Evolutionary conservation across 2,113 vertebrate species (phyloP), one percentile per base, ranked within the genome.

Genomic region (Kryptolebias marmoratus): DNA sequence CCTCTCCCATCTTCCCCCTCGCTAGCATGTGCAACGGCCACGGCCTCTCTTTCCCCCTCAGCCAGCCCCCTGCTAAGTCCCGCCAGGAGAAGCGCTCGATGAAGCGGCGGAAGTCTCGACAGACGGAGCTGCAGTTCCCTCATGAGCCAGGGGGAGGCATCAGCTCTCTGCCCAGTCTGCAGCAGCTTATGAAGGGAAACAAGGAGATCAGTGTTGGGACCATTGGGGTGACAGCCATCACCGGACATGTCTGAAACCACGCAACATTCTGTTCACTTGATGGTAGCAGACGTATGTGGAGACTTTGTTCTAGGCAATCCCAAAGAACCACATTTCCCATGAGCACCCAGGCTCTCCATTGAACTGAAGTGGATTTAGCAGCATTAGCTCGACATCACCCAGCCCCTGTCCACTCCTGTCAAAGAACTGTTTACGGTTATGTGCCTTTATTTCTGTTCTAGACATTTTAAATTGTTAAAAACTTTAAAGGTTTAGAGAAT

Each of bases 401-500:
- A 54, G 74, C 67, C 59, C 61, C 47, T 3, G 12, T 58, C 67
- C 80, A 64, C 82, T 66, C 93, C 94, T 91, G 93, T 96, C 93
- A 94, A 76, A 86, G 93, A 95, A 94, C 95, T 94, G 93, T 95
- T 95, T 94, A 95, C 93, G 95, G 96, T 97, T 95, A 96, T 91
- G 97, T 99, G 97, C 97, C 97, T 98, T 99, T 92, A 95, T 95
- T 95, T 95, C 92, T 95, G 95, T 96, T 96, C 53, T 93, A 93
- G 91, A 87, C 74, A 80, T 90, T 36, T 88, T 83, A 73, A 87
- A 81, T 75, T 80, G 73, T 31, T 77, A 7, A 71, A 66, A 66
- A 64, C 39, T 28, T 68, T 44, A 44, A 76, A 32, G 69, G 27
- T 50, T 32, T 7, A 47, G 53, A 79, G 57, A 56, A 22, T 31